Evolutionary conservation across 2,797 vertebrate genomes (phyloP).

Genomic region (Acanthurus leucopareius): DNA sequence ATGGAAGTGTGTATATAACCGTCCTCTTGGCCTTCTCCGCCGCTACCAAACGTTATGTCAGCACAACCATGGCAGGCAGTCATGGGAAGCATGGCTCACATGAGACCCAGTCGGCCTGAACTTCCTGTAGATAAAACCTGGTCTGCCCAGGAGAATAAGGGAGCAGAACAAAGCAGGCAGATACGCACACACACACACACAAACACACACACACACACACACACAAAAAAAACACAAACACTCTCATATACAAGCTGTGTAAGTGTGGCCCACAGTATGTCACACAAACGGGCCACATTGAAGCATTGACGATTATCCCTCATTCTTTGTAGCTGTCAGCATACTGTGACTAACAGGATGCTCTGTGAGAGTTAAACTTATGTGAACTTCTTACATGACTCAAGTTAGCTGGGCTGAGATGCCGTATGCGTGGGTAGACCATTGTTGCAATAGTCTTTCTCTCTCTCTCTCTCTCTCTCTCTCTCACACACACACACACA

Average conservation of each 20-base stretch:
- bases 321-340: conserved; percentile 79
- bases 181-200: conserved; percentile 38
- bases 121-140: conserved; percentile 86
- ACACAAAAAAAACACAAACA: background rate
- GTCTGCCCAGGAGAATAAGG: conserved; percentile 72
- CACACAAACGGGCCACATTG: conserved; percentile 77
- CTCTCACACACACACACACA: conserved; percentile 11
- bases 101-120: conserved; percentile 82
- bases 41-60: conserved; percentile 55
- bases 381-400: conserved; percentile 75
- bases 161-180: conserved; percentile 72
- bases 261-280: conserved; percentile 56
- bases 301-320: conserved; percentile 75
- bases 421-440: conserved; percentile 66
- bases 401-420: conserved; percentile 72
- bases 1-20: conserved; percentile 33
- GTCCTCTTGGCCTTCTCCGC: conserved; percentile 24
- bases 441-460: conserved; percentile 63
- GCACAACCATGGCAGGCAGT: conserved; percentile 57
- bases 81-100: conserved; percentile 83
- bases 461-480: conserved; percentile 13
- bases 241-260: conserved; percentile 24
- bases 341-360: conserved; percentile 80
- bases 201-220: conserved; percentile 25
- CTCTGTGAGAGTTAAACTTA: conserved; percentile 70